Evolutionary conservation across 2,797 vertebrate species (phyloP).

Genomic region (Melopsittacus undulatus): DNA sequence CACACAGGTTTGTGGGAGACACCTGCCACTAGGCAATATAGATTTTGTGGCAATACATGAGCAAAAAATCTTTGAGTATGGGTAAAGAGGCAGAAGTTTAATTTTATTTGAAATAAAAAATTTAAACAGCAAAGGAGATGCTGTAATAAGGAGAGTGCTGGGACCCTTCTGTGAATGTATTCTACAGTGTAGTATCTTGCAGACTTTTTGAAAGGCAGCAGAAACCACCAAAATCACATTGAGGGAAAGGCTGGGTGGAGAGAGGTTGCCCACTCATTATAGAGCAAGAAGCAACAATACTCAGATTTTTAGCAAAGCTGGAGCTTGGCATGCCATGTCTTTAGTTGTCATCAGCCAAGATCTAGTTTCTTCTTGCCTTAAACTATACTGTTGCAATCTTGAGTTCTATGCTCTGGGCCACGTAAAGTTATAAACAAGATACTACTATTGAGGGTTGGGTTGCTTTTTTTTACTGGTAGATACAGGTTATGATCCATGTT

Average conservation of each 20-base stretch:
- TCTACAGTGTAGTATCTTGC: background rate
- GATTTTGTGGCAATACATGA: background rate
- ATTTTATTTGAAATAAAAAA: background rate
- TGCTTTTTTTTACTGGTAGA: background rate
- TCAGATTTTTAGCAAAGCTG: background rate
- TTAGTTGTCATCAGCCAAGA: background rate
- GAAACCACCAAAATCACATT: background rate
- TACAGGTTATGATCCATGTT: background rate
- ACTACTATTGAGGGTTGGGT: background rate
- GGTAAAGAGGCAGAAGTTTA: background rate
- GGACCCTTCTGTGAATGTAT: background rate
- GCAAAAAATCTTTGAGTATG: background rate
- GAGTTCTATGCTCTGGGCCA: background rate
- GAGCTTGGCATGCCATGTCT: background rate
- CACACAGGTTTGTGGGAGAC: background rate
- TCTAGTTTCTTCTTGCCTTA: background rate
- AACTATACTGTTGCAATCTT: background rate
- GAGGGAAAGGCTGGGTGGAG: background rate
- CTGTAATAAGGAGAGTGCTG: background rate
- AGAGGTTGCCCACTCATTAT: background rate
- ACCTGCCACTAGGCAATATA: background rate
- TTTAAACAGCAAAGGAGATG: background rate
- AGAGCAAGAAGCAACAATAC: background rate
- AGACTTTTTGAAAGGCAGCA: background rate
- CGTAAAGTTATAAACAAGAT: background rate